Conservation (phyloP, 2,888 invertebrate species). For the Hyposoter dolosus region DNA sequence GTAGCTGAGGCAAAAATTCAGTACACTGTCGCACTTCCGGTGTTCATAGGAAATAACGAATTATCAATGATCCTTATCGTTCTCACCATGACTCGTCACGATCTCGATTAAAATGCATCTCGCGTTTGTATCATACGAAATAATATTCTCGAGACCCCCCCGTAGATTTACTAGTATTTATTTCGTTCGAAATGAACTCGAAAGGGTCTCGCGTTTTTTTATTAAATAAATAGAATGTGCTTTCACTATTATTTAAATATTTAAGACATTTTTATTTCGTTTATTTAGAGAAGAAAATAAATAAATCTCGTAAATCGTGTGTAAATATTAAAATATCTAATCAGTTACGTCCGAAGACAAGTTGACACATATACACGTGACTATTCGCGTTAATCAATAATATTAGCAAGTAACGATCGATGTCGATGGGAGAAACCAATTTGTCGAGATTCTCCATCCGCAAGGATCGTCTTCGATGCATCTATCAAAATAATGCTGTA, state of each 20-base stretch:
- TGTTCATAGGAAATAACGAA: conserved; percentile 38
- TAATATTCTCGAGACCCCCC: conserved; percentile 45
- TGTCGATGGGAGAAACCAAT: not conserved
- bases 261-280: not conserved
- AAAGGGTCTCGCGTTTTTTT: conserved; percentile 43
- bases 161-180: conserved; percentile 68
- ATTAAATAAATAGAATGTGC: not conserved
- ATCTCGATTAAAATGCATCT: conserved; percentile 64
- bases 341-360: conserved; percentile 55
- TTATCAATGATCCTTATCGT: conserved; percentile 62
- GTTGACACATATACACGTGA: conserved; percentile 40
- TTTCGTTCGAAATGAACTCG: conserved; percentile 61
- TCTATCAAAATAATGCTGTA: conserved; percentile 19
- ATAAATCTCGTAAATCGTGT: conserved; percentile 62
- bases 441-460: conserved; percentile 30
- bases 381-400: conserved; percentile 22
- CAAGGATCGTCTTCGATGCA: conserved; percentile 13
- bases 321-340: conserved; percentile 65
- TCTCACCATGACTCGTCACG: conserved; percentile 69
- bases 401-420: conserved; percentile 26
- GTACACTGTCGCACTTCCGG: conserved; percentile 24
- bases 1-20: conserved; percentile 7
- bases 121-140: conserved; percentile 24
- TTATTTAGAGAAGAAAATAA: conserved; percentile 18
- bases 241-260: conserved; percentile 16